Evolutionary conservation across 2,888 invertebrate genomes (phyloP), one percentile per base, ranked within the genome.

Genomic region (Eilema griseolum): DNA sequence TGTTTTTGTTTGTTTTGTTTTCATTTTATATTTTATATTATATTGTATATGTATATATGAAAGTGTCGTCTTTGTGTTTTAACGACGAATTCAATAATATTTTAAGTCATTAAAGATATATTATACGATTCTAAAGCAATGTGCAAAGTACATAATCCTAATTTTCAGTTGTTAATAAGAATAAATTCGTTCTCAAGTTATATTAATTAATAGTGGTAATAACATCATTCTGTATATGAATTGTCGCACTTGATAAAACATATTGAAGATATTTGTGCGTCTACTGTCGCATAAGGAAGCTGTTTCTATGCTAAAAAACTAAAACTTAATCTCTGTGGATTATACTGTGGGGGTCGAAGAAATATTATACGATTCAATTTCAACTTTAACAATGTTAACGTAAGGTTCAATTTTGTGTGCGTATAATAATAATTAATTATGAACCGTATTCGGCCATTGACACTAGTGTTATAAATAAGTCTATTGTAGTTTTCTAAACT

Each of bases 321-420:
- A 67, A 23, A 69, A 33, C 60, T 71, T 88, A 88, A 90, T 90
- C 89, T 81, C 77, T 78, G 78, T 75, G 84, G 90, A 90, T 89
- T 87, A 88, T 78, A 74, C 61, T 71, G 84, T 80, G 87, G 87
- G 86, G 84, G 86, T 84, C 83, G 76, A 72, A 46, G 26, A 41
- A 28, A 16, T 28, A 61, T 41, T 37, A 23, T n/a, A 63, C 62
- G 24, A n/a, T 66, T 56, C 10, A 81, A 69, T 69, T 31, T 71
- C 14, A 23, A 70, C 67, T 73, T 63, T 74, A 67, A 14, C 0
- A 0, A 10, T 2, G 14, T 0, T 4, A 0, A 0, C 0, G 1
- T 66, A 72, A 52, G 26, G 72, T 71, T 68, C 31, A 37, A 63
- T 77, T 59, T 83, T 24, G 3, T 26, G 57, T 71, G 63, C n/a